Base-by-base conservation (phyloP, 2,113 vertebrate species). In the Jacana jacana region DNA sequence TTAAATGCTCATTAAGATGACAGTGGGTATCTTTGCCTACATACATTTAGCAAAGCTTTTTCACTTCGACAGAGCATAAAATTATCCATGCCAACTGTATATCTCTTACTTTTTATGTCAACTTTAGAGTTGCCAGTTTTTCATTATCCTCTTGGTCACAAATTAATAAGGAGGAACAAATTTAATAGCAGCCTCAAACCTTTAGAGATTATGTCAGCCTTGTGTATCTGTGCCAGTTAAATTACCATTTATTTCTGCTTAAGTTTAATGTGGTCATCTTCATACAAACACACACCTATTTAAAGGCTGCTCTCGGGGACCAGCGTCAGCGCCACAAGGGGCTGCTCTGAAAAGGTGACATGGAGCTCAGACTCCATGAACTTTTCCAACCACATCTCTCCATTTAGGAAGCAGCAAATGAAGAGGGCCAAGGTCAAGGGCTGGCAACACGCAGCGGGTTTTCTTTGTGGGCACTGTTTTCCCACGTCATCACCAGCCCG, bases 1-100 rank as follows among this genome's bases (percentile, higher is more conserved):
- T 94, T 97, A 97, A 96, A 96, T 94, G 76, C 90, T 93, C 78
- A 94, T 92, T 91, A 89, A 31, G 58, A 89, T 86, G 92, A 85
- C 81, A 49, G 91, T 46, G 91, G 71, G 49, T 39, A 52, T 91
- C 92, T 91, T 91, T 94, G 73, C 91, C 93, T 76, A 77, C n/a
- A 2, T 35, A 81, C 63, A 78, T 51, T 97, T 89, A 78, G 35
- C 84, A 86, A 81, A 97, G 86, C 44, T 64, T 96, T 97, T 92
- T 96, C 86, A 30, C 76, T 89, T 94, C 86, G 92, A 86, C 81
- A 92, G 85, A 11, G 30, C 92, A 79, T 91, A 89, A 97, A 96
- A 98, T 97, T 91, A 93, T 16, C 89, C 66, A n/a, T 51, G 85
- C 77, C 49, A 68, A 81, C 9, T n/a, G 64, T 83, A 28, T 76